These are phyloP conservation scores for Bembecia ichneumoniformis DNA, from an alignment of 2,888 invertebrate species.

Conservation along the genomic window DNA sequence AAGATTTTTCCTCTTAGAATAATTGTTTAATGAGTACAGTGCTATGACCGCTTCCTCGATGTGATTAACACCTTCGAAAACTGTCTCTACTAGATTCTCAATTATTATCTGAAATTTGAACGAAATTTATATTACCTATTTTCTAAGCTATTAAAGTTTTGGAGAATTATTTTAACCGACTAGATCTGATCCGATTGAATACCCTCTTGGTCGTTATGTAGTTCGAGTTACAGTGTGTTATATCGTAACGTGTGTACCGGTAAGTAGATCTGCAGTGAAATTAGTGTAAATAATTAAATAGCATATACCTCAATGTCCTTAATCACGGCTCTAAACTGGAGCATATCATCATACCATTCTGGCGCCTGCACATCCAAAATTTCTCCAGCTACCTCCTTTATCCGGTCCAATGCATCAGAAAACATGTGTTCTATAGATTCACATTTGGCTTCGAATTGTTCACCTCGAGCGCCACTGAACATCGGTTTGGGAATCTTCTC, in stretches of 20 bases:
- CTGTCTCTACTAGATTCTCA: constrained; percentile 84
- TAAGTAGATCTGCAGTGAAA: too few relatives aligned
- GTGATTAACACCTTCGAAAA: constrained; percentile 84
- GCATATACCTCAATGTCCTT: constrained; percentile 73
- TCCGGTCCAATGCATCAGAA: constrained; percentile 71
- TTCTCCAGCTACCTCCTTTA: constrained; percentile 73
- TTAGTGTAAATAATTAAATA: too few relatives aligned
- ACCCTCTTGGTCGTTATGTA: too few relatives aligned
- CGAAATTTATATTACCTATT: not conserved
- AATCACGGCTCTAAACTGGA: constrained; percentile 72
- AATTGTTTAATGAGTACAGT: constrained; percentile 83
- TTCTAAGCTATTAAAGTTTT: not conserved
- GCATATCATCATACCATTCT: constrained; percentile 86
- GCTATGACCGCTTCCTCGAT: constrained; percentile 86
- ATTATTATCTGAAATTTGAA: constrained; percentile 76
- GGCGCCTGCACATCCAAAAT: constrained; percentile 85
- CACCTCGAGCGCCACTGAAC: constrained; percentile 82
- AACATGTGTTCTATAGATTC: constrained; percentile 83
- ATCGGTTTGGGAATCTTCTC: constrained; percentile 77
- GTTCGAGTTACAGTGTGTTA: too few relatives aligned
- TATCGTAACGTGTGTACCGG: too few relatives aligned
- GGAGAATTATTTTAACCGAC: too few relatives aligned
- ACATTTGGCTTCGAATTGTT: constrained; percentile 77
- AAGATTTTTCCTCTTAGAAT: constrained; percentile 81
- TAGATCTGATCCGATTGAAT: too few relatives aligned